These are phyloP conservation scores for Helicoverpa armigera DNA, from an alignment of 1,140 invertebrate species.

Conservation along the genomic window DNA sequence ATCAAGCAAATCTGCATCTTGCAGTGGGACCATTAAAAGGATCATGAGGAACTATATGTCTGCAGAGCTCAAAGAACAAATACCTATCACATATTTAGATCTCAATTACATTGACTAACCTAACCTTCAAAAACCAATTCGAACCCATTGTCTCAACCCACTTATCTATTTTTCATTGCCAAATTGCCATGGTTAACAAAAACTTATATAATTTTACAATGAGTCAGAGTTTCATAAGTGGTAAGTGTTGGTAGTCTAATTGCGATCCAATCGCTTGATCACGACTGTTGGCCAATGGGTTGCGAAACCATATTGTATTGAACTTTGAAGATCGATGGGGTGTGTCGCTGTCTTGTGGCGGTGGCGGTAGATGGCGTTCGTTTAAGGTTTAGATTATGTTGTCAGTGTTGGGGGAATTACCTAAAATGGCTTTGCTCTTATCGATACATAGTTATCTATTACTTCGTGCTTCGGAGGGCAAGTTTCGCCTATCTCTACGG, in stretches of 20 bases:
- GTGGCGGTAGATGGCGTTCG: background rate
- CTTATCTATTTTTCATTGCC: constrained; percentile 16
- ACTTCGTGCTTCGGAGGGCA: too few relatives aligned
- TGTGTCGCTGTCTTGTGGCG: background rate
- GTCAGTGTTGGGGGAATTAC: background rate
- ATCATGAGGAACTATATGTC: too few relatives aligned
- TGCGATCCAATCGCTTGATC: constrained; percentile 4
- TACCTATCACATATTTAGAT: too few relatives aligned
- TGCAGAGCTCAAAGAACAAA: too few relatives aligned
- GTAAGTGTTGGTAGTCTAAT: background rate
- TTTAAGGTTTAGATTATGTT: background rate
- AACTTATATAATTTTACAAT: constrained; percentile 2
- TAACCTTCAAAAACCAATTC: background rate
- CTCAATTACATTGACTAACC: too few relatives aligned
- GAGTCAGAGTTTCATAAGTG: constrained; percentile 15
- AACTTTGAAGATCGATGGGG: constrained; percentile 3
- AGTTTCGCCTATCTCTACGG: too few relatives aligned
- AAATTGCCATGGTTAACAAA: background rate
- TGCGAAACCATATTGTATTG: constrained; percentile 11
- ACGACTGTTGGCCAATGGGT: background rate
- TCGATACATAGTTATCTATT: too few relatives aligned
- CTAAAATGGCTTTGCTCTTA: background rate
- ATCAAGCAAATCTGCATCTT: too few relatives aligned
- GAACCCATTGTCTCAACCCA: background rate
- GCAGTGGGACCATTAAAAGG: too few relatives aligned